Percentiles rank a stretch among this genome's conserved stretches.
These are phyloP conservation scores for Atta texana DNA, from an alignment of 1,140 invertebrate species.

Conservation along the genomic window DNA sequence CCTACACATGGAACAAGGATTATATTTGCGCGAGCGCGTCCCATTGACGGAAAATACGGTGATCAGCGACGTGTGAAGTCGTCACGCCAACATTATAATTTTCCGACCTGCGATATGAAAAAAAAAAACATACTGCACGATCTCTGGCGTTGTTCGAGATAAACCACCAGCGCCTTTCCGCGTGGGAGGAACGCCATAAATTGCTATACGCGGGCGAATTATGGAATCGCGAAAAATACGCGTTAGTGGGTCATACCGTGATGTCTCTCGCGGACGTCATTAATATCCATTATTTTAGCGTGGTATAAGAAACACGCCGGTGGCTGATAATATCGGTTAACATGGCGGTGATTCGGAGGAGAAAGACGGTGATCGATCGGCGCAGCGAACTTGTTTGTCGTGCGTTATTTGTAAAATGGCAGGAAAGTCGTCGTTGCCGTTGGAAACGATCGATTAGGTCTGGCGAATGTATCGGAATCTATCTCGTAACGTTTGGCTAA, in stretches of 20 bases:
- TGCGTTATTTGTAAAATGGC: constrained; percentile 48
- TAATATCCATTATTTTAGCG: constrained; percentile 50
- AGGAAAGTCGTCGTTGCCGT: constrained; percentile 22
- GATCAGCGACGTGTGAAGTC: constrained; percentile 60
- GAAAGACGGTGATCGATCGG: constrained; percentile 52
- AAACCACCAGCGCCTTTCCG: constrained; percentile 6
- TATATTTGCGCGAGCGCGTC: constrained; percentile 53
- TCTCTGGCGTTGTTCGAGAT: constrained; percentile 1
- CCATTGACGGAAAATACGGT: constrained; percentile 62
- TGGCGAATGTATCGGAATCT: background rate
- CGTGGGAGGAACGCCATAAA: constrained; percentile 37
- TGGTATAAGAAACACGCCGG: background rate
- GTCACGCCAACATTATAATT: constrained; percentile 54
- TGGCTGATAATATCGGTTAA: constrained; percentile 43
- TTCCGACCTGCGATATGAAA: constrained; percentile 28
- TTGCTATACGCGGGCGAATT: constrained; percentile 36
- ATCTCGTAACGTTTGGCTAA: constrained; percentile 33
- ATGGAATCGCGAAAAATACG: background rate
- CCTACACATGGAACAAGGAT: constrained; percentile 30
- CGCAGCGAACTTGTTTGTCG: constrained; percentile 2
- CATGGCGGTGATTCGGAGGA: constrained; percentile 13
- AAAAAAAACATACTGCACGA: constrained; percentile 4
- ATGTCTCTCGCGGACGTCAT: constrained; percentile 16
- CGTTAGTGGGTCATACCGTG: constrained; percentile 9
- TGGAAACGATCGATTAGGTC: constrained; percentile 26